Base-by-base conservation (phyloP, 2,888 invertebrate genomes). In the Linnaemya vulpina region DNA sequence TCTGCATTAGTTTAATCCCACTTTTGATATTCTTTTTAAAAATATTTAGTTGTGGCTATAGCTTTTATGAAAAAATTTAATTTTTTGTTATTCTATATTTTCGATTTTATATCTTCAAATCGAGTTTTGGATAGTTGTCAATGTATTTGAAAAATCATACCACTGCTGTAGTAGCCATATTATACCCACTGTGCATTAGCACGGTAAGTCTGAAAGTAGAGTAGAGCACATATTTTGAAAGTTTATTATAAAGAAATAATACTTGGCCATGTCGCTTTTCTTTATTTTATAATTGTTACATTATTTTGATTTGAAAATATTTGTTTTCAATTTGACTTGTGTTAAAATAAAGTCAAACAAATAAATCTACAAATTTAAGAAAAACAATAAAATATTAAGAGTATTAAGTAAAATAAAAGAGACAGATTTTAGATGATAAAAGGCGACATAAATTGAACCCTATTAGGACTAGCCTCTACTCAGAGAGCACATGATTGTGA, bases 251-350 rank as follows among this genome's bases (percentile, higher is more conserved):
- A 51, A 62, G 15, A 65, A 67, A 51, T 55, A 13, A 22, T 70
- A 70, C 43, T 11, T 22, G 70, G 63, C 71, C 63, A 75, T 79
- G 78, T 46, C 43, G 58, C n/a, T 43, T 13, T 46, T 63, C 51
- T 3, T 20, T 10, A 20, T 62, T 49, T 65, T 25, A 51, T 78
- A 84, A 79, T 75, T 79, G 46, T 65, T 65, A 74, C 43, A 71
- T 53, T 74, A 74, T 79, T 79, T 71, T 38, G 17, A 15, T 30
- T 43, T 38, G 17, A 15, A 55, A 51, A n/a, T 40, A 70, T 83
- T 62, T 63, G 15, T 78, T 58, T 83, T 74, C 51, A 35, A 73
- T 68, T 58, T 43, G 10, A 43, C 38, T 22, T 65, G 20, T n/a
- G 13, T 60, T 20, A 17, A 49, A 71, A 13, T 60, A 40, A 38